Percentiles rank a stretch among this genome's conserved stretches.
These are phyloP conservation scores for Oreochromis mossambicus DNA, from an alignment of 2,797 vertebrate genomes.

Conservation along the genomic window DNA sequence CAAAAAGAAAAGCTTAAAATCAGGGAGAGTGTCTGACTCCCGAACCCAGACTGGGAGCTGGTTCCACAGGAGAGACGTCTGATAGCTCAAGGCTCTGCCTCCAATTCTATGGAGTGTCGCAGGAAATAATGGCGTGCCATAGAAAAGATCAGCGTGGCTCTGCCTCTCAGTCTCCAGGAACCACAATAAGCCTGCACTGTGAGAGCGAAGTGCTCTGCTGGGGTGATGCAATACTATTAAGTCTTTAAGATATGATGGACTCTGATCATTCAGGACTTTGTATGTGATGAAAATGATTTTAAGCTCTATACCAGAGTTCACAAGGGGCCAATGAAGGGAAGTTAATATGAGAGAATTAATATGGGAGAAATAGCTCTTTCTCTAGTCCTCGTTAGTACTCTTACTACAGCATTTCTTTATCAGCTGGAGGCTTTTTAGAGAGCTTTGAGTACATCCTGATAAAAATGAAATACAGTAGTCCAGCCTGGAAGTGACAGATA, in stretches of 20 bases:
- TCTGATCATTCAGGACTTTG: not conserved
- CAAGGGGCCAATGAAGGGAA: not conserved
- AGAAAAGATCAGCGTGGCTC: not conserved
- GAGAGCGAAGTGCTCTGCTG: not conserved
- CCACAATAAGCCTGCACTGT: not conserved
- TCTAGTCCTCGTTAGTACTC: not conserved
- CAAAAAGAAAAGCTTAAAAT: not conserved
- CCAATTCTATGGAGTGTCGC: not conserved
- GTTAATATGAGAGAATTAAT: not conserved
- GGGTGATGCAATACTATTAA: not conserved
- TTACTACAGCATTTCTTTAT: not conserved
- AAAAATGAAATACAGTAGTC: not conserved
- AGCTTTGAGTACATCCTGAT: not conserved
- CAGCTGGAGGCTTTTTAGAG: not conserved
- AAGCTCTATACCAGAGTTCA: not conserved
- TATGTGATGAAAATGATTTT: not conserved
- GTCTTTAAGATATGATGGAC: not conserved
- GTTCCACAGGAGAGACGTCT: rapidly evolving
- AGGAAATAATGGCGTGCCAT: not conserved
- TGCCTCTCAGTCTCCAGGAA: not conserved
- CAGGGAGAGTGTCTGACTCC: rapidly evolving
- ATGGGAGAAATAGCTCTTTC: not conserved
- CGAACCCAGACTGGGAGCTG: not conserved
- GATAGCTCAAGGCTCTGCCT: not conserved
- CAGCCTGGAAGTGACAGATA: not conserved